Percentiles rank a stretch among this genome's conserved stretches.
phyloP scores from a whole-genome alignment of 2,888 invertebrate species.

The Agrochola lychnidis region DNA sequence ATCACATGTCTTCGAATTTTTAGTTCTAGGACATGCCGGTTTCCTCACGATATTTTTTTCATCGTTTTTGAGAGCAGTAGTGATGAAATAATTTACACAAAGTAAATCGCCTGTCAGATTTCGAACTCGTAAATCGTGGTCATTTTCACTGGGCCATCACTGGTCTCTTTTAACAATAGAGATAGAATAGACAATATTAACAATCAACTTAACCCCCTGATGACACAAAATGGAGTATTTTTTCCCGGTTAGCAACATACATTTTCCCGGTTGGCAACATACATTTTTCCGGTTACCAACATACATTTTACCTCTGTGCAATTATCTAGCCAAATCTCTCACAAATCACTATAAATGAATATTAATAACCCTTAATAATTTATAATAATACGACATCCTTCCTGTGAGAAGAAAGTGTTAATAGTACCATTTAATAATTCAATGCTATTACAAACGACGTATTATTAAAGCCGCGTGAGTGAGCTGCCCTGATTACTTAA shows the following conservation, averaged over 20 bases:
- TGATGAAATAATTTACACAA: too few relatives aligned
- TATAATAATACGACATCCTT: constrained; percentile 16
- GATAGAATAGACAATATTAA: not conserved
- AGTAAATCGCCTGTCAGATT: too few relatives aligned
- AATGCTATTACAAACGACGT: constrained; percentile 24
- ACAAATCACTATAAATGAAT: not conserved
- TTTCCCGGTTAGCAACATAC: not conserved
- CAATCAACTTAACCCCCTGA: not conserved
- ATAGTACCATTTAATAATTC: constrained; percentile 30
- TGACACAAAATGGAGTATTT: not conserved
- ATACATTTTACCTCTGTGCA: not conserved
- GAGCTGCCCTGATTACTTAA: constrained; percentile 84
- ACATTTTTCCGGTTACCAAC: not conserved
- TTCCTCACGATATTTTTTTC: too few relatives aligned
- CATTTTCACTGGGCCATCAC: too few relatives aligned
- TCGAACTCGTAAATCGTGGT: too few relatives aligned
- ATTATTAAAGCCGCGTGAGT: constrained; percentile 71
- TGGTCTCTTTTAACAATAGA: too few relatives aligned
- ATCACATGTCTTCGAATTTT: too few relatives aligned
- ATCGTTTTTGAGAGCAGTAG: too few relatives aligned
- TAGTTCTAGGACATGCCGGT: too few relatives aligned
- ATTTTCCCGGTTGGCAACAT: not conserved
- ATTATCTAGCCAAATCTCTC: not conserved
- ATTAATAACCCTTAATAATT: constrained; percentile 9
- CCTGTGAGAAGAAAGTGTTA: constrained; percentile 50